Conservation (phyloP, 2,797 vertebrate genomes). For the Neopelma chrysocephalum region DNA sequence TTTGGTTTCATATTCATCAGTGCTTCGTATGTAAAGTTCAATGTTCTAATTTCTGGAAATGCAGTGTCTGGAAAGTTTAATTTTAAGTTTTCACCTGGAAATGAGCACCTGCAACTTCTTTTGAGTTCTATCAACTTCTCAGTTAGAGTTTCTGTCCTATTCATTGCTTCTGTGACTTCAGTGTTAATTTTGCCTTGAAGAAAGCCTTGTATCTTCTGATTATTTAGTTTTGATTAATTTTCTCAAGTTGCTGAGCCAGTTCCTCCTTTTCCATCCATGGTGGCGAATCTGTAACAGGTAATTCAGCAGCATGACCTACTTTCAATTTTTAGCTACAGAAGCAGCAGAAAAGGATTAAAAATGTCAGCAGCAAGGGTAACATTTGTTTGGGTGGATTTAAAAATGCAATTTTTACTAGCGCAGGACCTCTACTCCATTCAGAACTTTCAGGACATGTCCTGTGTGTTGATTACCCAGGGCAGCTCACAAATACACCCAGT, state of each 20-base stretch:
- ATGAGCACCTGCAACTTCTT: background rate
- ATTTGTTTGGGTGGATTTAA: background rate
- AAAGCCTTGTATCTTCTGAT: background rate
- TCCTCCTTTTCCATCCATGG: conserved; percentile 17
- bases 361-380: background rate
- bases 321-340: background rate
- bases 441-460: background rate
- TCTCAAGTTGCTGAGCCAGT: conserved; percentile 29
- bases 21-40: background rate
- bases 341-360: background rate
- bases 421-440: background rate
- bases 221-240: conserved; percentile 38
- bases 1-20: background rate
- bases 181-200: background rate
- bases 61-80: background rate
- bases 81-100: background rate
- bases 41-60: background rate
- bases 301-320: conserved; percentile 29
- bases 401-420: background rate
- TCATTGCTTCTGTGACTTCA: background rate
- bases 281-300: conserved; percentile 3
- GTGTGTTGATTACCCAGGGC: background rate
- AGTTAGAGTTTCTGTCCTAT: background rate
- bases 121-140: background rate
- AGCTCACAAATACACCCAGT: background rate